phyloP scores from a whole-genome alignment of 2,113 vertebrate genomes.

The Tautogolabrus adspersus region DNA sequence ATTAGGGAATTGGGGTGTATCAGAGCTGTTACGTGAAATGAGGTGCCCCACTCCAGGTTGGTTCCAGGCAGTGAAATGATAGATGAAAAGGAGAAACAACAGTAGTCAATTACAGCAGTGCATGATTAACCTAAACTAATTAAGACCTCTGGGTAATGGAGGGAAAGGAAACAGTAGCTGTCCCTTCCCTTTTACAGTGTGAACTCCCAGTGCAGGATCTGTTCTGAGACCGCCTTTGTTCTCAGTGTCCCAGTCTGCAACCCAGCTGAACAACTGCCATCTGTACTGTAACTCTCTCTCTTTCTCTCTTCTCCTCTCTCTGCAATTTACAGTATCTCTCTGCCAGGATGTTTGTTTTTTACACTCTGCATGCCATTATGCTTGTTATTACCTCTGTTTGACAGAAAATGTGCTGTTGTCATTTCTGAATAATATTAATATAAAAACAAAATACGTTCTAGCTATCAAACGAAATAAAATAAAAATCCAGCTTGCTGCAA shows the following conservation, averaged over 20 bases:
- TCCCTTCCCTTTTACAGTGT: conserved; percentile 60
- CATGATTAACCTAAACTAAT: conserved; percentile 86
- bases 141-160: conserved; percentile 84
- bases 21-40: conserved; percentile 69
- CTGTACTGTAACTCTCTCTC: conserved; percentile 28
- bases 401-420: neutral
- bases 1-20: conserved; percentile 70
- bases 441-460: too few species aligned
- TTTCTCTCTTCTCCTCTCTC: neutral
- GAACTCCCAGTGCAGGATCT: conserved; percentile 75
- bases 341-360: neutral
- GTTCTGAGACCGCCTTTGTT: conserved; percentile 71
- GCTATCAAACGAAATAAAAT: too few species aligned
- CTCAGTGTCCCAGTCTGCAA: conserved; percentile 67
- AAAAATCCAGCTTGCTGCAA: too few species aligned
- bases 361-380: neutral
- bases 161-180: conserved; percentile 74
- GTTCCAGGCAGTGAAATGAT: conserved; percentile 77
- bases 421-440: too few species aligned
- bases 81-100: conserved; percentile 82
- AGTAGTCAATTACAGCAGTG: conserved; percentile 80
- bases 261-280: conserved; percentile 64
- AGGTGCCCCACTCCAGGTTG: conserved; percentile 72
- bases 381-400: neutral
- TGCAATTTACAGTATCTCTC: conserved; percentile 14